Percentiles rank a stretch among this genome's conserved stretches.
These are phyloP conservation scores for Drosophila borealis DNA, from an alignment of 2,888 invertebrate species.

Conservation along the genomic window DNA sequence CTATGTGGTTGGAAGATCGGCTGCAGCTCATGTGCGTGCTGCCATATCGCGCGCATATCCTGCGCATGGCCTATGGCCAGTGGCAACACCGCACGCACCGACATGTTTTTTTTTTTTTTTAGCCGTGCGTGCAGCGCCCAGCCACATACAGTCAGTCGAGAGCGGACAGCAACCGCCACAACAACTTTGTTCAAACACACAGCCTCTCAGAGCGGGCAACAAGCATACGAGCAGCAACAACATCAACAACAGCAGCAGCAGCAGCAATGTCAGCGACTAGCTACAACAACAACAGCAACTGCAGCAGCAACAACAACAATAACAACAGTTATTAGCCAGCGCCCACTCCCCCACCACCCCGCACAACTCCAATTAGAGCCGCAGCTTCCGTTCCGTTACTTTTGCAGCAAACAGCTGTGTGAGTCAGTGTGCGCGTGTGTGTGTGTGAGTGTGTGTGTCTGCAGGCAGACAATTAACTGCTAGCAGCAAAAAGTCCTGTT, in stretches of 20 bases:
- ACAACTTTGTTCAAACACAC: constrained; percentile 40
- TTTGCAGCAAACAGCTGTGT: constrained; percentile 58
- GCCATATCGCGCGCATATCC: constrained; percentile 42
- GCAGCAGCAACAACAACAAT: constrained; percentile 14
- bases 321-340: constrained; percentile 24
- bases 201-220: constrained; percentile 14
- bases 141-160: constrained; percentile 49
- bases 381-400: constrained; percentile 51
- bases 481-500: constrained; percentile 17
- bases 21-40: not conserved
- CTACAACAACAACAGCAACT: constrained; percentile 13
- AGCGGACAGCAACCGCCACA: constrained; percentile 62
- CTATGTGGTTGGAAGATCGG: constrained; percentile 1
- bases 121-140: constrained; percentile 39
- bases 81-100: constrained; percentile 41
- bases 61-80: constrained; percentile 28
- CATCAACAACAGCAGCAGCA: constrained; percentile 14
- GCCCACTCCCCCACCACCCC: too few species aligned
- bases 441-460: constrained; percentile 23
- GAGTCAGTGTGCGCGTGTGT: constrained; percentile 39
- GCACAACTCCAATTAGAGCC: constrained; percentile 24
- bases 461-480: constrained; percentile 43
- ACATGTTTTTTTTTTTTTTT: constrained; percentile 15
- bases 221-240: not conserved
- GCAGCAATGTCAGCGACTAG: constrained; percentile 26